phyloP scores from a whole-genome alignment of 2,888 invertebrate genomes.

The Gnatocerus cornutus region DNA sequence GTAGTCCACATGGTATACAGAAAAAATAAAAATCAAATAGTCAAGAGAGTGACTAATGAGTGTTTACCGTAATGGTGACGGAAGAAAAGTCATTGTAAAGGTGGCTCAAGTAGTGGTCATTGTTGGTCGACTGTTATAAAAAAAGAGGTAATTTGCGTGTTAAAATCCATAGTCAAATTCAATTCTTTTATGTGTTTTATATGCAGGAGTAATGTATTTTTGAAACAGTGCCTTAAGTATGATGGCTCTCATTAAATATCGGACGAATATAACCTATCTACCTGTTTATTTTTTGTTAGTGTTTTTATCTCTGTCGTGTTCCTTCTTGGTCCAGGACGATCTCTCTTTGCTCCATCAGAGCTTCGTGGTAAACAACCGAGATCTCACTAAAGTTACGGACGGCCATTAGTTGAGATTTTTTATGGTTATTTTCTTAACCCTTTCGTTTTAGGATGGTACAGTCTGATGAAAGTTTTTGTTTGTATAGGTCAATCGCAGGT shows the following conservation, averaged over 20 bases:
- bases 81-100: slow-evolving; percentile 11
- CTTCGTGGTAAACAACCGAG: slow-evolving; percentile 61
- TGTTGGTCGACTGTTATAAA: neutral
- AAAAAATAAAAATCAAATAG: slow-evolving; percentile 18
- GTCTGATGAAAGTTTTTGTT: slow-evolving; percentile 53
- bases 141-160: neutral
- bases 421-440: slow-evolving; percentile 65
- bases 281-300: slow-evolving; percentile 63
- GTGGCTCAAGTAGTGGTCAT: slow-evolving; percentile 9
- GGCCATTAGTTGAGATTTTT: slow-evolving; percentile 65
- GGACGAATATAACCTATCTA: slow-evolving; percentile 62
- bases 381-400: slow-evolving; percentile 58
- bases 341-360: slow-evolving; percentile 46
- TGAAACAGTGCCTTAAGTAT: slow-evolving; percentile 51
- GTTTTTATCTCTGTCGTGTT: slow-evolving; percentile 45
- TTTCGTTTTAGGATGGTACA: slow-evolving; percentile 64
- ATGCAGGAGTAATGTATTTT: slow-evolving; percentile 42
- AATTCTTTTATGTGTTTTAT: slow-evolving; percentile 22
- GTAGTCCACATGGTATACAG: neutral
- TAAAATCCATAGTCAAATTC: neutral
- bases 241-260: slow-evolving; percentile 63
- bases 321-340: slow-evolving; percentile 42
- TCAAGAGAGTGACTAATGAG: slow-evolving; percentile 26
- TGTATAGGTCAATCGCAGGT: slow-evolving; percentile 44
- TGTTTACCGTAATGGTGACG: slow-evolving; percentile 29